phyloP scores from a whole-genome alignment of 2,888 invertebrate genomes.

The Rapana venosa region DNA sequence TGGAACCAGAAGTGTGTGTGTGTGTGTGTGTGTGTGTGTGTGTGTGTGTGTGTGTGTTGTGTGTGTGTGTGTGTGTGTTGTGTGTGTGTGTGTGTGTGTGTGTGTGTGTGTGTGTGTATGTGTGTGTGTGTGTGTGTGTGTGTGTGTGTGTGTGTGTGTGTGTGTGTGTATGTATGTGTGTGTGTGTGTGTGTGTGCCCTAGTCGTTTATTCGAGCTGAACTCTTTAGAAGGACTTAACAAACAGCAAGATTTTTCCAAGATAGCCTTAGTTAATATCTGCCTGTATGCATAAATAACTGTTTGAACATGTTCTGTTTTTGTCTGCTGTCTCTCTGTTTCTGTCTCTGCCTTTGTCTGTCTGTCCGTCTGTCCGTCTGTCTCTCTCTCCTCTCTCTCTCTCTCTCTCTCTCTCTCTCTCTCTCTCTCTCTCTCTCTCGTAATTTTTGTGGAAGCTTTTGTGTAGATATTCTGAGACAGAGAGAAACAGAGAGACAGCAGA shows the following conservation, averaged over 20 bases:
- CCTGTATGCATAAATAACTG: too few species aligned
- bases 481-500: neutral
- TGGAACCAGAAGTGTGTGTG: neutral
- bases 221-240: too few species aligned
- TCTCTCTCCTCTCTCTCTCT: neutral
- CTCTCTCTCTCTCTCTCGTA: slow-evolving; percentile 20
- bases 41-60: slow-evolving; percentile 19
- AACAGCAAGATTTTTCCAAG: too few species aligned
- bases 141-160: neutral
- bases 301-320: too few species aligned
- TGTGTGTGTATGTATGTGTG: neutral
- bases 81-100: slow-evolving; percentile 8
- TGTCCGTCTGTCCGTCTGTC: neutral
- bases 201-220: too few species aligned
- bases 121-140: neutral
- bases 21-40: slow-evolving; percentile 30
- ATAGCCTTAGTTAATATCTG: too few species aligned
- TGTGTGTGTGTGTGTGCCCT: neutral
- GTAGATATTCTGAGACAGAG: too few species aligned
- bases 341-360: neutral
- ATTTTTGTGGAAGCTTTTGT: too few species aligned
- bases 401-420: slow-evolving; percentile 9
- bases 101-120: neutral
- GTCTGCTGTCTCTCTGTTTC: neutral
- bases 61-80: neutral